Evolutionary conservation across 2,113 vertebrate genomes (phyloP).

Genomic region (Tamias sibiricus): DNA sequence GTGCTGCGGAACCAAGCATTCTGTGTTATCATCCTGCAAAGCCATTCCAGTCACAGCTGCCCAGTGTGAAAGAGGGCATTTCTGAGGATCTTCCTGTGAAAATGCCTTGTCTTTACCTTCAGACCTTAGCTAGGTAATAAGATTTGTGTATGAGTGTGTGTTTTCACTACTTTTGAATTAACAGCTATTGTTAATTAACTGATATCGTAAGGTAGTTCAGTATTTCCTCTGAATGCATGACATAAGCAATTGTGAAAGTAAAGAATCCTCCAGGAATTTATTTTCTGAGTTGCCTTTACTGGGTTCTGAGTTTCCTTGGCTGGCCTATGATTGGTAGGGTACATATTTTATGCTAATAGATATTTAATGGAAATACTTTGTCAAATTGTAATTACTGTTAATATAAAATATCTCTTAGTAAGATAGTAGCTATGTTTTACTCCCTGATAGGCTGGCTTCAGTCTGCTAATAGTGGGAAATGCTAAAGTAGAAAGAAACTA

Average conservation of each 20-base stretch:
- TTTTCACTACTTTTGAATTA: background rate
- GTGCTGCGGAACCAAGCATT: conserved; percentile 96
- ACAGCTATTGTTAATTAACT: background rate
- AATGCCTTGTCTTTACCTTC: conserved; percentile 98
- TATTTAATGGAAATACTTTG: background rate
- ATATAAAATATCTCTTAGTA: background rate
- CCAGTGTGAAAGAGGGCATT: conserved; percentile 97
- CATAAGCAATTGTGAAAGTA: background rate
- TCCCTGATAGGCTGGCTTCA: background rate
- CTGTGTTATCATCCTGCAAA: conserved; percentile 96
- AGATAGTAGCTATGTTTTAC: background rate
- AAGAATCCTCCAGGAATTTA: background rate
- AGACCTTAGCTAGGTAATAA: conserved; percentile 95
- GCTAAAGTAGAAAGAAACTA: conserved; percentile 9
- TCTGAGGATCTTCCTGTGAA: conserved; percentile 97
- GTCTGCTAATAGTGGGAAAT: conserved; percentile 5
- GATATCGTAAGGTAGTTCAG: background rate
- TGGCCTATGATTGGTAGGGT: background rate
- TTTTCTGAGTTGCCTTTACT: background rate
- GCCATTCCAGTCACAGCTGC: conserved; percentile 95
- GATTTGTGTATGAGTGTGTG: background rate
- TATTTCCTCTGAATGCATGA: background rate
- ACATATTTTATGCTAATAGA: background rate
- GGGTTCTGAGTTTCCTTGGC: background rate
- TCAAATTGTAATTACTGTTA: background rate